A percentile compares a stretch with the other conserved stretches of the same genome.
phyloP scores from a whole-genome alignment of 2,113 vertebrate genomes.

The Australoheros scitulus region DNA sequence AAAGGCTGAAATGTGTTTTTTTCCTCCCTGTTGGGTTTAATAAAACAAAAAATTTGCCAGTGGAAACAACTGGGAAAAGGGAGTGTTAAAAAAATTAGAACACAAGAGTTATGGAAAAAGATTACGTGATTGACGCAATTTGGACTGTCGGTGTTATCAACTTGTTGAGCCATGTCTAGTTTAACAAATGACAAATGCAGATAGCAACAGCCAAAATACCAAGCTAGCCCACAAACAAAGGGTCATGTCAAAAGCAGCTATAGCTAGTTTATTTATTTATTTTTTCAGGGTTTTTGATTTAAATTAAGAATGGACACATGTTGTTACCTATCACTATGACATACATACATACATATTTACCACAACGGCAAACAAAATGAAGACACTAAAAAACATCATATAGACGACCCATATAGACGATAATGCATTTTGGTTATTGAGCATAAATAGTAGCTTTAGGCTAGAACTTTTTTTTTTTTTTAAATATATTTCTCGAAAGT shows the following conservation, averaged over 20 bases:
- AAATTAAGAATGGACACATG: not conserved
- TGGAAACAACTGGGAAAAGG: not conserved
- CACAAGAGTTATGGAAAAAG: not conserved
- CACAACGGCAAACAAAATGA: not conserved
- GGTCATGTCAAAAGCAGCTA: not conserved
- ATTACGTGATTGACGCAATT: not conserved
- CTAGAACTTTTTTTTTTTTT: not conserved
- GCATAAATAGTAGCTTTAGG: constrained; percentile 30
- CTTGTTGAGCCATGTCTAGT: not conserved
- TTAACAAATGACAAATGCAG: not conserved
- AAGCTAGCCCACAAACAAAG: not conserved
- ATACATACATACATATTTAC: not conserved
- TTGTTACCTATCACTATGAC: not conserved
- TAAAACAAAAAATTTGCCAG: not conserved
- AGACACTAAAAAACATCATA: not conserved
- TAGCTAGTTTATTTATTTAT: too few relatives aligned
- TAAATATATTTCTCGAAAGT: constrained; percentile 54
- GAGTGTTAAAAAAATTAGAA: not conserved
- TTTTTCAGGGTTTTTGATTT: not conserved
- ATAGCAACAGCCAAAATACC: not conserved
- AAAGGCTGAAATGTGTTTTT: not conserved
- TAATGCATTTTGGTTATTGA: constrained; percentile 12
- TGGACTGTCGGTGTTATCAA: not conserved
- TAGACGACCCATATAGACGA: constrained; percentile 15
- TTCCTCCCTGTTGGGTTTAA: not conserved